Evolutionary conservation across 2,797 vertebrate species (phyloP).

Genomic region (Schizothorax lantsangensis): DNA sequence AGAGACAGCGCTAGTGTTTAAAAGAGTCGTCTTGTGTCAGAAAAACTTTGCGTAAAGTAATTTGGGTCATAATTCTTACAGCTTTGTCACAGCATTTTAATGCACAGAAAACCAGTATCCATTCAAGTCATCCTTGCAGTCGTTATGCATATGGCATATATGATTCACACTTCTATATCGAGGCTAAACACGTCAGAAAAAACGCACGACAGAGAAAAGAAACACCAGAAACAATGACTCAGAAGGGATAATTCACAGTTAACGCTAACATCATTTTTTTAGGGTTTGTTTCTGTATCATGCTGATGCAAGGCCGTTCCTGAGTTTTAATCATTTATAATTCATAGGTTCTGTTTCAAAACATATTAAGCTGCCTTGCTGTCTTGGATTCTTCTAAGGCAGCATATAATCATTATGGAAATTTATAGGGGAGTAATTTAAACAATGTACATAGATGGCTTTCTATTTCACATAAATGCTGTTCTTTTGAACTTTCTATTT

Average conservation of each 20-base stretch:
- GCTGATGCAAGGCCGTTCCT: neutral
- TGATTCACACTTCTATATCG: conserved; percentile 40
- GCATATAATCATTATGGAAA: neutral
- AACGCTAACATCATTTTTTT: neutral
- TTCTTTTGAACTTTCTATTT: too few relatives aligned
- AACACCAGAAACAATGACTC: conserved; percentile 25
- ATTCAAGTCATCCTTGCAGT: neutral
- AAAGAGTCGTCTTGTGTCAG: neutral
- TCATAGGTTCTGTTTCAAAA: neutral
- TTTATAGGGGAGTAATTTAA: neutral
- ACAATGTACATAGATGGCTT: too few relatives aligned
- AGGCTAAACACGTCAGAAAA: conserved; percentile 16
- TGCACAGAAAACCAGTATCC: conserved; percentile 12
- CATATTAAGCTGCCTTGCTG: neutral
- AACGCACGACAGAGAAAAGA: conserved; percentile 9
- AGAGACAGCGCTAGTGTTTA: neutral
- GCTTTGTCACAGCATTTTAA: neutral
- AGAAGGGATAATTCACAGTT: conserved; percentile 20
- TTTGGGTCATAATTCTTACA: neutral
- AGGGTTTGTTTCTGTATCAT: neutral
- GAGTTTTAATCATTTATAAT: neutral
- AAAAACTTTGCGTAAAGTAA: neutral
- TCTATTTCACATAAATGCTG: too few relatives aligned
- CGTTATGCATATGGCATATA: neutral
- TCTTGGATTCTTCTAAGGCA: neutral